Conservation (phyloP, 23 tunicate species). For the Phallusia fumigata region DNA sequence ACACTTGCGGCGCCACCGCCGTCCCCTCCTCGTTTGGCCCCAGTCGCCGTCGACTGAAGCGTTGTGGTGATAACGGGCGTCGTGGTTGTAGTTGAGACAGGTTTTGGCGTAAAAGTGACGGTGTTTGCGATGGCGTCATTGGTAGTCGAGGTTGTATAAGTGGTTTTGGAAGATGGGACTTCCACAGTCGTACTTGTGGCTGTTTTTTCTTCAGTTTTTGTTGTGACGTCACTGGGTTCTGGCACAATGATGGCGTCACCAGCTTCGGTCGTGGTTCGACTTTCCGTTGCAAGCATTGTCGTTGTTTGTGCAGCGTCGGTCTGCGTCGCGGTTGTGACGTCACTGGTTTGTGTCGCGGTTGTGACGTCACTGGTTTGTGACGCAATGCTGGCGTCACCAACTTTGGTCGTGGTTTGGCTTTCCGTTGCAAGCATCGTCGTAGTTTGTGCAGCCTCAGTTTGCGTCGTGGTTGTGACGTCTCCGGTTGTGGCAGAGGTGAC, state of each 20-base stretch:
- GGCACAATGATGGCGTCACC: conserved; percentile 8
- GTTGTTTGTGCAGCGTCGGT: conserved; percentile 6
- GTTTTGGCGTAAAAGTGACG: background rate
- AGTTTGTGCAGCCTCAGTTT: background rate
- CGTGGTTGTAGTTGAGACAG: background rate
- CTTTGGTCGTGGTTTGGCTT: background rate
- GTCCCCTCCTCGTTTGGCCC: background rate
- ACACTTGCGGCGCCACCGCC: conserved; percentile 18
- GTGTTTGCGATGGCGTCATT: background rate
- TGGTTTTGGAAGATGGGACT: background rate
- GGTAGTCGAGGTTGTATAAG: background rate
- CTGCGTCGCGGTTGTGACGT: conserved; percentile 10
- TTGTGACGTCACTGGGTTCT: conserved; percentile 12
- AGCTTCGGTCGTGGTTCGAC: background rate
- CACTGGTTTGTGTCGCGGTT: background rate
- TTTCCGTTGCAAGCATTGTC: background rate
- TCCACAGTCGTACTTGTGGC: background rate
- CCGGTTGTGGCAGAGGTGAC: conserved; percentile 1
- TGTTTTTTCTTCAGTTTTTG: background rate
- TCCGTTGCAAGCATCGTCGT: background rate
- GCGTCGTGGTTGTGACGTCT: conserved; percentile 15
- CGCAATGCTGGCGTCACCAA: conserved; percentile 12
- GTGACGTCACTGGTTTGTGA: conserved; percentile 15
- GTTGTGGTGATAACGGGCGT: background rate
- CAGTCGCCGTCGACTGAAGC: background rate